A percentile compares a stretch with the other conserved stretches of the same genome.
Evolutionary conservation across 1,140 invertebrate species (phyloP).

Genomic region (Cotesia chilonis): DNA sequence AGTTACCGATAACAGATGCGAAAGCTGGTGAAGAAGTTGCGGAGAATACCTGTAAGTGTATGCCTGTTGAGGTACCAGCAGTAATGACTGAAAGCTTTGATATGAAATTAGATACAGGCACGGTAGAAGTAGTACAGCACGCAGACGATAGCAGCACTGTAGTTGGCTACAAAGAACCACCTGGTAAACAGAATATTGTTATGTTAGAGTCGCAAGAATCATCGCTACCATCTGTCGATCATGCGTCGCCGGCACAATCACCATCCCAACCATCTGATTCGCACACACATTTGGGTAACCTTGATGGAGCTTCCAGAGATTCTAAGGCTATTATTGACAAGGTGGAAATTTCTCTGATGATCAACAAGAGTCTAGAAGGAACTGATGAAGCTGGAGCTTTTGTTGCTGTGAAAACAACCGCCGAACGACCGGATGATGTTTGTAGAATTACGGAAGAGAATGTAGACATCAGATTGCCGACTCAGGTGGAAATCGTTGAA

Average conservation of each 20-base stretch:
- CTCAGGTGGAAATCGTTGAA: background rate
- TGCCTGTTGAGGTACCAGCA: constrained; percentile 59
- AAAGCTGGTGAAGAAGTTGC: constrained; percentile 45
- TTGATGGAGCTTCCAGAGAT: constrained; percentile 1
- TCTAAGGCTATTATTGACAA: background rate
- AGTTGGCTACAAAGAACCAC: constrained; percentile 42
- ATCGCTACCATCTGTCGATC: background rate
- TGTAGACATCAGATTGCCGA: constrained; percentile 26
- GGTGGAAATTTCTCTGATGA: constrained; percentile 8
- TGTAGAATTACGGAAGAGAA: constrained; percentile 25
- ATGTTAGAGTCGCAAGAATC: constrained; percentile 41
- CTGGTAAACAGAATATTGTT: constrained; percentile 48
- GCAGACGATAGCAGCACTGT: constrained; percentile 56
- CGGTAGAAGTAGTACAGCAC: constrained; percentile 64
- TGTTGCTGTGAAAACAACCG: constrained; percentile 12
- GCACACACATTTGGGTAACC: background rate
- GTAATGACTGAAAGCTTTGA: constrained; percentile 48
- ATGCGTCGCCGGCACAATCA: too few species aligned
- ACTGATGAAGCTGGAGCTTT: constrained; percentile 19
- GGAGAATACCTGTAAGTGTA: constrained; percentile 63
- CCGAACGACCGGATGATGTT: constrained; percentile 18
- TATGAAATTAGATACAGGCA: constrained; percentile 59
- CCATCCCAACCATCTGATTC: background rate
- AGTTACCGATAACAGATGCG: constrained; percentile 25
- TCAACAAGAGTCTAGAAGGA: constrained; percentile 20